Evolutionary conservation across 2,888 invertebrate species (phyloP), one percentile per base, ranked within the genome.

Genomic region (Cryptocephalus moraei): DNA sequence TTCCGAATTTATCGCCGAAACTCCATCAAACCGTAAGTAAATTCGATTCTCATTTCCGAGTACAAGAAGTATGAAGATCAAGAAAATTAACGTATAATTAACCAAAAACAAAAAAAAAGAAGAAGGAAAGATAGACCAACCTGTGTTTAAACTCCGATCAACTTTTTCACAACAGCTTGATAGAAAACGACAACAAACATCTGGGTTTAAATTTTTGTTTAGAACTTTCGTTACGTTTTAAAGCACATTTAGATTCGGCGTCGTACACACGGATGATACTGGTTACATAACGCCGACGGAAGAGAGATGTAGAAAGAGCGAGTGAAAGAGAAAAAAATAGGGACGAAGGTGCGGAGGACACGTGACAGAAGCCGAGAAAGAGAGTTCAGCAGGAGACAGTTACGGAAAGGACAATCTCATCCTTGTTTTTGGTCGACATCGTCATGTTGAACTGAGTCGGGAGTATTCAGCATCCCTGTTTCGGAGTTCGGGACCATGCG

Each of bases 381-480:
- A 50, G 47, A 40, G 36, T 48, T 49, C n/a, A 12, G 36, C 45
- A 46, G 47, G 4, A 11, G 11, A 36, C 6, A 51, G 48, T 44
- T 49, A 49, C 50, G 53, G 43, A 42, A 49, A 52, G 51, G 52
- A 51, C 46, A 41, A 45, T 41, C 44, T 34, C 45, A 50, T 58
- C 60, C 56, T 50, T 54, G 55, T 56, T 56, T 51, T 51, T 49
- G 49, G 53, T 45, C 53, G 53, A 45, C 53, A 53, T 50, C 48
- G 53, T 49, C 48, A 48, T 49, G 53, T 51, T 50, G 41, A 47
- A 51, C 53, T 52, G 51, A 49, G 51, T 51, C 50, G 11, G n/a
- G 49, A 53, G 59, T 58, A 57, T 59, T 53, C 61, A 61, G 58
- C 59, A 59, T 57, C 57, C 57, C 55, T 53, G 58, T 58, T 58